A percentile compares a stretch with the other conserved stretches of the same genome.
Evolutionary conservation across 2,888 invertebrate genomes (phyloP).

Genomic region (Parochlus steinenii): DNA sequence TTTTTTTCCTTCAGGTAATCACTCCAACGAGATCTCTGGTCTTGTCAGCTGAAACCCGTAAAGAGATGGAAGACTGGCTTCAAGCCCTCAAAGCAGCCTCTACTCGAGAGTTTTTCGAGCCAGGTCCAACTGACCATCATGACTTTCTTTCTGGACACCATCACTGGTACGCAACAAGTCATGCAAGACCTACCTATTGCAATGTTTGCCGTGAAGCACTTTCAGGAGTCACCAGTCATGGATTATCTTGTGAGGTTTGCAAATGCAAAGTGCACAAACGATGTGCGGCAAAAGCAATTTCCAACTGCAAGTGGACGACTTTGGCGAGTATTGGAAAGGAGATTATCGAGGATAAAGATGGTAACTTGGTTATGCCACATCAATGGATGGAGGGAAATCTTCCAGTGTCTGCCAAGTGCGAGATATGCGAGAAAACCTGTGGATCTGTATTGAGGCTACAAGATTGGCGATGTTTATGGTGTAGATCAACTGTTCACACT

Average conservation of each 20-base stretch:
- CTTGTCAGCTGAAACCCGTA: constrained; percentile 59
- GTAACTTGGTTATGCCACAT: constrained; percentile 87
- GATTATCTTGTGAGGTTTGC: constrained; percentile 92
- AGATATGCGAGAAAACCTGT: constrained; percentile 88
- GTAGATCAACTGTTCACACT: constrained; percentile 81
- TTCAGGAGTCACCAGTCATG: constrained; percentile 86
- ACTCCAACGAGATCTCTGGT: constrained; percentile 63
- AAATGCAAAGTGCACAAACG: constrained; percentile 94
- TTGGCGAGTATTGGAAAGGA: constrained; percentile 88
- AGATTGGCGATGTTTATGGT: constrained; percentile 97
- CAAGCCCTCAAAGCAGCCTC: constrained; percentile 60
- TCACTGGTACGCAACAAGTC: constrained; percentile 80
- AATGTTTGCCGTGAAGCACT: constrained; percentile 92
- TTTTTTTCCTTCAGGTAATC: constrained; percentile 39
- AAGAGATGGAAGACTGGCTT: constrained; percentile 89
- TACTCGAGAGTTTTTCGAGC: constrained; percentile 29
- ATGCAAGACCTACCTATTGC: constrained; percentile 91
- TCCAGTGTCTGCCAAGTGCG: constrained; percentile 85
- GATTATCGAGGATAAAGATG: constrained; percentile 82
- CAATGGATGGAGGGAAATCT: constrained; percentile 98
- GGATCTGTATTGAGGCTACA: constrained; percentile 89
- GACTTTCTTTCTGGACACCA: constrained; percentile 53
- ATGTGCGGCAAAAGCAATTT: constrained; percentile 82
- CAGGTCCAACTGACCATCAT: constrained; percentile 41
- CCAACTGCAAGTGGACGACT: constrained; percentile 96